Evolutionary conservation across 2,113 vertebrate species (phyloP).

Genomic region (Callithrix jacchus): DNA sequence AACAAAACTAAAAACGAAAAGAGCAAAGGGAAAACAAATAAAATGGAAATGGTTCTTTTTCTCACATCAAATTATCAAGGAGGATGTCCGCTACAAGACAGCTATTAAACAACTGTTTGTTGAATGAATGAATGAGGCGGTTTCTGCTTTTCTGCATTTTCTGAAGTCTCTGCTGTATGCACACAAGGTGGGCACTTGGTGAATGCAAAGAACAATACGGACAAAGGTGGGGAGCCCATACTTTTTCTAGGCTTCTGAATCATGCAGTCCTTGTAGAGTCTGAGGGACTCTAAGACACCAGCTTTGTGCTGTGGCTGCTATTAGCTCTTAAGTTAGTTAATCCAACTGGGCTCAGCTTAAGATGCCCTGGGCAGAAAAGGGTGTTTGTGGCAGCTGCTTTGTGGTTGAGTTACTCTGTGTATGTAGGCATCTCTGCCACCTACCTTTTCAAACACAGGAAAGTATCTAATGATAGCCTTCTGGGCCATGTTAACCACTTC

Average conservation of each 20-base stretch:
- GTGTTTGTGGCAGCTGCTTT: background rate
- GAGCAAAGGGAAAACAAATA: constrained; percentile 6
- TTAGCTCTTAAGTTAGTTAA: background rate
- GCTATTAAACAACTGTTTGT: background rate
- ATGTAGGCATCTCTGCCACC: background rate
- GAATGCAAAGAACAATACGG: background rate
- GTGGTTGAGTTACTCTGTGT: background rate
- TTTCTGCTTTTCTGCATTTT: background rate
- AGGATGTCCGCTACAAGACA: background rate
- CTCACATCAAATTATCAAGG: background rate
- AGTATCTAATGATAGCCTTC: constrained; percentile 87
- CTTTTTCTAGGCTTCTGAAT: background rate
- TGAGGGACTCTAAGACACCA: background rate
- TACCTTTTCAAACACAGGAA: constrained; percentile 94
- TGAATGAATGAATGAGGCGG: background rate
- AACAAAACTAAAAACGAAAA: background rate
- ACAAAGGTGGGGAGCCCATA: background rate
- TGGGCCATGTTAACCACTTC: constrained; percentile 79
- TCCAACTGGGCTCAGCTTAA: background rate
- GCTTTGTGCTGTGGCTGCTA: background rate
- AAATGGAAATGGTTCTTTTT: background rate
- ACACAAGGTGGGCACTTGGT: background rate
- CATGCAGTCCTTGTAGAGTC: background rate
- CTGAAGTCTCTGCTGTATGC: no score
- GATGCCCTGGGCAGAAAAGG: background rate